Conservation (phyloP, 2,797 vertebrate species). For the Pitangus sulphuratus region DNA sequence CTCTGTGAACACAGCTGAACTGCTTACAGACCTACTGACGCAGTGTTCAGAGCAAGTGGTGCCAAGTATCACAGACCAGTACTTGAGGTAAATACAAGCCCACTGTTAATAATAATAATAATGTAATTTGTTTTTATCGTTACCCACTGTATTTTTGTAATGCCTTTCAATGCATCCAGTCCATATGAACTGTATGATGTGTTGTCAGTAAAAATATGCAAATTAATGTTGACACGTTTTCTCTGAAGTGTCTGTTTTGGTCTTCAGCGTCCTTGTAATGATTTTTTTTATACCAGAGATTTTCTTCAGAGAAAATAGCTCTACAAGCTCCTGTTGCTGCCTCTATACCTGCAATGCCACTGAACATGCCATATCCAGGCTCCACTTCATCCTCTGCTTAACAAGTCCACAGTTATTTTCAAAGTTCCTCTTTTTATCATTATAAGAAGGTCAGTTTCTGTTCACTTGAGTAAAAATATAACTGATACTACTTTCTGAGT, state of each 20-base stretch:
- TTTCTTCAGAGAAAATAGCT: slow-evolving; percentile 20
- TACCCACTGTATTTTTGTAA: background rate
- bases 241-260: background rate
- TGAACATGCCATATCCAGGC: background rate
- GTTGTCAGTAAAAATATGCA: slow-evolving; percentile 7
- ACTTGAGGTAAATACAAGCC: background rate
- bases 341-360: background rate
- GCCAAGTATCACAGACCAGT: background rate
- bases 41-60: background rate
- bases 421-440: background rate
- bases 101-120: background rate
- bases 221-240: slow-evolving; percentile 36
- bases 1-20: background rate
- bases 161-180: background rate
- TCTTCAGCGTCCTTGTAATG: background rate
- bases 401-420: background rate
- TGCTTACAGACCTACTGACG: background rate
- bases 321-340: background rate
- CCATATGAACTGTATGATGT: background rate
- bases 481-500: background rate
- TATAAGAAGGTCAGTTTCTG: background rate
- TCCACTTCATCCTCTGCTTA: background rate
- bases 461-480: background rate
- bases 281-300: background rate
- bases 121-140: background rate